Evolutionary conservation across 2,888 invertebrate species (phyloP), one percentile per base, ranked within the genome.

Genomic region (Hoplodrina blanda): DNA sequence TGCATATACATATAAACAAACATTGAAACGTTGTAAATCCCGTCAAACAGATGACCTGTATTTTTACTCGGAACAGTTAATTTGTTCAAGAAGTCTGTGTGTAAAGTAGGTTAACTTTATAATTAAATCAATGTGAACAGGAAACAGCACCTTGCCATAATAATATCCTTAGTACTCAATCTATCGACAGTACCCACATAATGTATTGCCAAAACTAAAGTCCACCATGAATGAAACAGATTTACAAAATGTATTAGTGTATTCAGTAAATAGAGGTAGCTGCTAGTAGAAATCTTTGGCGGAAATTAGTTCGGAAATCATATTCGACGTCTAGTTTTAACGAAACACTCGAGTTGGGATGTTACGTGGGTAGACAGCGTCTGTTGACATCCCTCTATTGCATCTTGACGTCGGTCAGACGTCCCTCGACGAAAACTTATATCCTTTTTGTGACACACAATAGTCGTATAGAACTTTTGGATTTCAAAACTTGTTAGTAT

Each of bases 231-330:
- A 71, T 52, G 55, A 62, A 53, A 71, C 37, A 69, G 54, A 73
- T 82, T 80, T 74, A 78, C 64, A 66, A 81, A 78, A 70, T 70
- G 59, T 79, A 78, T 80, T 73, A 76, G 70, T 69, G 57, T 63
- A 74, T 72, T 73, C 60, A 67, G 69, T 71, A 80, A 76, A 80
- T 65, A 75, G 56, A 78, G 62, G 72, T 73, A 59, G 74, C 73
- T 37, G 25, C 33, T 68, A 71, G 74, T 76, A 63, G 68, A 80
- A 79, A 74, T 78, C 76, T 62, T 61, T 73, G 72, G 53, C 90
- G 92, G 93, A 93, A 91, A 92, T 93, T 91, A 88, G 85, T 89
- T 88, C 89, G 91, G 92, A 92, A 91, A 91, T 91, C 82, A 88
- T 85, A 86, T 84, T 87, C 82, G 80, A 84, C 83, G 66, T 72